A percentile compares a stretch with the other conserved stretches of the same genome.
phyloP scores from a whole-genome alignment of 2,797 vertebrate genomes.

The Rhinatrema bivittatum region DNA sequence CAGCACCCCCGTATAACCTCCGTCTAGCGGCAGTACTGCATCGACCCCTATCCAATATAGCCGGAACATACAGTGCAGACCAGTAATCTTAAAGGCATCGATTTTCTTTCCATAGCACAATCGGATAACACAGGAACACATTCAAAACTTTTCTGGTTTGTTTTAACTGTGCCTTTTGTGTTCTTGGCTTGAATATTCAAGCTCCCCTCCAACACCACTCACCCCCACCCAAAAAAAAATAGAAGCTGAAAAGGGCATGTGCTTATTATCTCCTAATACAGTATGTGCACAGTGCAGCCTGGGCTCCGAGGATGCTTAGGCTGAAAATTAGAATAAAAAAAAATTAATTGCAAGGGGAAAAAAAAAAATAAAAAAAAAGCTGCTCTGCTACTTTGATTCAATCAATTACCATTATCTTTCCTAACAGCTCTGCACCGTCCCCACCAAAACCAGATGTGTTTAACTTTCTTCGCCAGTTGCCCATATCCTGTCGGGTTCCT shows the following conservation, averaged over 20 bases:
- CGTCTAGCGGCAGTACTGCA: slow-evolving; percentile 4
- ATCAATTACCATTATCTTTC: slow-evolving; percentile 75
- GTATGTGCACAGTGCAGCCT: slow-evolving; percentile 47
- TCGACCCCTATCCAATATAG: slow-evolving; percentile 4
- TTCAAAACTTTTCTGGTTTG: slow-evolving; percentile 39
- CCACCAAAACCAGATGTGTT: slow-evolving; percentile 45
- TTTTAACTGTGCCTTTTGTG: slow-evolving; percentile 36
- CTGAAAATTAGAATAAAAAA: slow-evolving; percentile 58
- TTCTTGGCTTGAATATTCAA: slow-evolving; percentile 38
- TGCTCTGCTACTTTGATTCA: slow-evolving; percentile 62
- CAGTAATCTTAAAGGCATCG: slow-evolving; percentile 6
- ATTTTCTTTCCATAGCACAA: slow-evolving; percentile 24
- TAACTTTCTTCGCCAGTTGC: slow-evolving; percentile 54
- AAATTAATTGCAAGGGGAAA: slow-evolving; percentile 66
- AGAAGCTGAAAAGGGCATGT: slow-evolving; percentile 51
- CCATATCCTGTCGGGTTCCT: slow-evolving; percentile 60
- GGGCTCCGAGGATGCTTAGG: slow-evolving; percentile 51
- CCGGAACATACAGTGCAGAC: slow-evolving; percentile 2
- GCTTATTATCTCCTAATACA: slow-evolving; percentile 60
- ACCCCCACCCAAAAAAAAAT: slow-evolving; percentile 24
- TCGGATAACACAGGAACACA: background rate
- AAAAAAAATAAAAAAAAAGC: no score
- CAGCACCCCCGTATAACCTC: no score
- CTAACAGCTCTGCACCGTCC: slow-evolving; percentile 50
- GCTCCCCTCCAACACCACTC: background rate